Conservation (phyloP, 35 echinoderm and acorn worm species). For the Ophiothrix spiculata region DNA sequence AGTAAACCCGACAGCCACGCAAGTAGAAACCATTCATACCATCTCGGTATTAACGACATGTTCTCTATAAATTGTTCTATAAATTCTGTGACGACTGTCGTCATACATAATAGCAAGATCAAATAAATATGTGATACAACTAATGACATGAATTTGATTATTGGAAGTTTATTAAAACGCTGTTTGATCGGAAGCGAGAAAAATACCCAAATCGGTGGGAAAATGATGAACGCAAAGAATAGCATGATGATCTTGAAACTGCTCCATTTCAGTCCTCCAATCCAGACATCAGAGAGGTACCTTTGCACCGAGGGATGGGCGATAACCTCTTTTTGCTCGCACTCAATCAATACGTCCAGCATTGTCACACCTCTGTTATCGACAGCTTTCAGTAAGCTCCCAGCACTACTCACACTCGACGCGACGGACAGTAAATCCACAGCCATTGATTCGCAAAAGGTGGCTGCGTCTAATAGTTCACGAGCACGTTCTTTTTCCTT, state of each 20-base stretch:
- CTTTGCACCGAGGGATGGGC: slow-evolving; percentile 93
- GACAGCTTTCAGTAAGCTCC: slow-evolving; percentile 64
- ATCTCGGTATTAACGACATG: slow-evolving; percentile 59
- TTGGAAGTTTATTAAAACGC: slow-evolving; percentile 85
- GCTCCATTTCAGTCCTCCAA: slow-evolving; percentile 83
- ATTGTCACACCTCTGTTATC: slow-evolving; percentile 74
- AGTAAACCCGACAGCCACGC: slow-evolving; percentile 86
- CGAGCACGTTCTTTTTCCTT: slow-evolving; percentile 86
- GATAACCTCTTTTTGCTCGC: slow-evolving; percentile 93
- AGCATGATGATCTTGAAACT: slow-evolving; percentile 89
- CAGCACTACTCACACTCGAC: slow-evolving; percentile 63
- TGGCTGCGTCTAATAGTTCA: slow-evolving; percentile 80
- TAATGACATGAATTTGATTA: slow-evolving; percentile 99
- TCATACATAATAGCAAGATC: slow-evolving; percentile 70
- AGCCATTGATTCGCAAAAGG: slow-evolving; percentile 85
- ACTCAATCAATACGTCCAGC: slow-evolving; percentile 90
- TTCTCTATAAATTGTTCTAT: slow-evolving; percentile 75
- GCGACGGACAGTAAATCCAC: slow-evolving; percentile 85
- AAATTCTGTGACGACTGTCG: slow-evolving; percentile 73
- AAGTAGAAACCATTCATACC: slow-evolving; percentile 94
- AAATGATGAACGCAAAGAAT: slow-evolving; percentile 77
- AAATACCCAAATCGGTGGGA: slow-evolving; percentile 79
- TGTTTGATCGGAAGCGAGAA: slow-evolving; percentile 82
- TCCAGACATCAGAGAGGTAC: slow-evolving; percentile 92
- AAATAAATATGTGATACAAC: slow-evolving; percentile 90